Percentiles rank a stretch among this genome's conserved stretches.
phyloP scores from a whole-genome alignment of 2,797 vertebrate species.

The Semotilus atromaculatus region DNA sequence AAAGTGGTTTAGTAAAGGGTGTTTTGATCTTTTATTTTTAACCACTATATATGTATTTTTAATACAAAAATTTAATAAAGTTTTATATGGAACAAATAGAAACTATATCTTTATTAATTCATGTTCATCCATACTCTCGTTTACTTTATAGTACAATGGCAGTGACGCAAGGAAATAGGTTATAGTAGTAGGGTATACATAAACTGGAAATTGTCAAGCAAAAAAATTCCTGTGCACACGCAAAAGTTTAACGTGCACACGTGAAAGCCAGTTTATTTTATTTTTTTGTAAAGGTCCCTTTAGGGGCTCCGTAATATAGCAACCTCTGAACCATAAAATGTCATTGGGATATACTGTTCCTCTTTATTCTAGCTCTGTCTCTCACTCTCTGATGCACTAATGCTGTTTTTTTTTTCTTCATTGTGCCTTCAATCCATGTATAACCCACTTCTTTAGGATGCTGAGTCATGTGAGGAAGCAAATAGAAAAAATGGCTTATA shows the following conservation, averaged over 20 bases:
- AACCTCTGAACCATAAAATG: background rate
- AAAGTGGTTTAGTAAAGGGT: no score
- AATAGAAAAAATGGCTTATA: slow-evolving; percentile 3
- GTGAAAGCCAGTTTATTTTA: no score
- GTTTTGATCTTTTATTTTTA: no score
- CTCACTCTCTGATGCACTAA: background rate
- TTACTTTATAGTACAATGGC: background rate
- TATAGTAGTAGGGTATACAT: background rate
- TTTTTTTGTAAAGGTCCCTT: background rate
- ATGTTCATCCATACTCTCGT: background rate
- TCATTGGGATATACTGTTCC: background rate
- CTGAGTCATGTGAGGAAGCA: slow-evolving; percentile 30
- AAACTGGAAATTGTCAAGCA: background rate
- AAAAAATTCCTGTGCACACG: no score
- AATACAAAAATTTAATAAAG: no score
- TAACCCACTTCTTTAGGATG: background rate
- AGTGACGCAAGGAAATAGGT: background rate
- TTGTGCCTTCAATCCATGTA: slow-evolving; percentile 17
- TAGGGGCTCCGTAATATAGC: background rate
- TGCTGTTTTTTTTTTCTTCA: background rate
- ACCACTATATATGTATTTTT: no score
- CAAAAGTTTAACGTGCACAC: no score
- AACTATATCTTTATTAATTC: background rate
- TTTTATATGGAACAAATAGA: no score
- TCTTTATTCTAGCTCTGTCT: background rate